phyloP scores from a whole-genome alignment of 2,797 vertebrate genomes.

The Poecile montanus region DNA sequence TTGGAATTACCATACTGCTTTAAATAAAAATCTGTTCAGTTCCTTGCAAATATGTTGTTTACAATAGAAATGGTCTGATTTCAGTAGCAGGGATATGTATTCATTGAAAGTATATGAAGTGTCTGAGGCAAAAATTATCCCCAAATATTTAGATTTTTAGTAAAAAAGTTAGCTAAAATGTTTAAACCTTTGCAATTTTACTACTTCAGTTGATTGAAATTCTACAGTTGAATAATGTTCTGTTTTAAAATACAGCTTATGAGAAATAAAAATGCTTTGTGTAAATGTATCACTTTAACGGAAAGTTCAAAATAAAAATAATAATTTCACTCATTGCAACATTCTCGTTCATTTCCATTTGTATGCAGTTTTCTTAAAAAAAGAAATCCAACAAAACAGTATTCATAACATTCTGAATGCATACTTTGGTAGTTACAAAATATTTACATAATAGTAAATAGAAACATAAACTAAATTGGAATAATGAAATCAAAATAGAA shows the following conservation, averaged over 20 bases:
- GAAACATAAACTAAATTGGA: background rate
- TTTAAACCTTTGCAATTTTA: background rate
- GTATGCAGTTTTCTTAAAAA: background rate
- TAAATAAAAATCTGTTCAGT: conserved; percentile 32
- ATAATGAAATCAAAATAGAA: background rate
- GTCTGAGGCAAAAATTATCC: background rate
- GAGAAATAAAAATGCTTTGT: background rate
- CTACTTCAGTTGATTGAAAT: background rate
- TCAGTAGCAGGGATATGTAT: background rate
- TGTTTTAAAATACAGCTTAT: background rate
- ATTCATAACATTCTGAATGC: background rate
- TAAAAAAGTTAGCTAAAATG: background rate
- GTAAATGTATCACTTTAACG: background rate
- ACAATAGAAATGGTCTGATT: background rate
- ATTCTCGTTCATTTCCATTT: background rate
- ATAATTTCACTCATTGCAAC: background rate
- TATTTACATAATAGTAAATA: background rate
- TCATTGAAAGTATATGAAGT: background rate
- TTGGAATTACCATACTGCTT: conserved; percentile 29
- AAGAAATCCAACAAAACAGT: too few relatives aligned
- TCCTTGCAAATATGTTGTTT: conserved; percentile 5
- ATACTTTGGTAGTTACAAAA: background rate
- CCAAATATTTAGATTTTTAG: background rate
- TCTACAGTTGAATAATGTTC: background rate
- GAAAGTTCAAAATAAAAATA: background rate